These are phyloP conservation scores for Indicator indicator DNA, from an alignment of 2,113 vertebrate genomes.

Conservation along the genomic window DNA sequence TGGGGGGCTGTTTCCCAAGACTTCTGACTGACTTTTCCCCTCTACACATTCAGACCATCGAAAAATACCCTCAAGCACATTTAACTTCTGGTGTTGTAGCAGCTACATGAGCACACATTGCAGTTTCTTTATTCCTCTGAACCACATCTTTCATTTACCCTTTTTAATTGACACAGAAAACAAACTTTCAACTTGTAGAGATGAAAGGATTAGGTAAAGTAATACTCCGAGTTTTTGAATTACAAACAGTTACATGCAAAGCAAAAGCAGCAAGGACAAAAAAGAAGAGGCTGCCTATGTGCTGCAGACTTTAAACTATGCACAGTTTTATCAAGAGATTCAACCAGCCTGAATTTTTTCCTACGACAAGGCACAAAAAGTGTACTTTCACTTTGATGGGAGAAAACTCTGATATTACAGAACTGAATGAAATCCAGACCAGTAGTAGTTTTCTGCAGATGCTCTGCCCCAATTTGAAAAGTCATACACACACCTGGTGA, in stretches of 20 bases:
- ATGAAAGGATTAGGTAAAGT: background rate
- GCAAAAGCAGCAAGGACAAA: background rate
- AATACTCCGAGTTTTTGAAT: background rate
- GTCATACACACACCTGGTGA: background rate
- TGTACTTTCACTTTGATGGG: background rate
- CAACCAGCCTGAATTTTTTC: background rate
- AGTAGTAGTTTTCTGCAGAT: background rate
- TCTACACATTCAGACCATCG: background rate
- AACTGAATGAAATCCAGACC: conserved; percentile 9
- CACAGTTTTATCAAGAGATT: background rate
- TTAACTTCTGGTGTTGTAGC: accelerated
- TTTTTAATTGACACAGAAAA: background rate
- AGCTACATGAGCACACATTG: accelerated
- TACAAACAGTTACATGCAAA: conserved; percentile 46
- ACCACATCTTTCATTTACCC: background rate
- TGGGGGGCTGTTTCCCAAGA: background rate
- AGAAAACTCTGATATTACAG: background rate
- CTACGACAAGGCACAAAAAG: background rate
- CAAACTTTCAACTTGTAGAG: background rate
- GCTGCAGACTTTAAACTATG: background rate
- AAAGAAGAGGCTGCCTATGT: background rate
- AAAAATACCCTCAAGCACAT: background rate
- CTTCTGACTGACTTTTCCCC: background rate
- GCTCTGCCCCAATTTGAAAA: background rate
- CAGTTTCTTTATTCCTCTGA: background rate